A percentile compares a stretch with the other conserved stretches of the same genome.
Conservation (phyloP, 2,113 vertebrate genomes). For the Natator depressus region DNA sequence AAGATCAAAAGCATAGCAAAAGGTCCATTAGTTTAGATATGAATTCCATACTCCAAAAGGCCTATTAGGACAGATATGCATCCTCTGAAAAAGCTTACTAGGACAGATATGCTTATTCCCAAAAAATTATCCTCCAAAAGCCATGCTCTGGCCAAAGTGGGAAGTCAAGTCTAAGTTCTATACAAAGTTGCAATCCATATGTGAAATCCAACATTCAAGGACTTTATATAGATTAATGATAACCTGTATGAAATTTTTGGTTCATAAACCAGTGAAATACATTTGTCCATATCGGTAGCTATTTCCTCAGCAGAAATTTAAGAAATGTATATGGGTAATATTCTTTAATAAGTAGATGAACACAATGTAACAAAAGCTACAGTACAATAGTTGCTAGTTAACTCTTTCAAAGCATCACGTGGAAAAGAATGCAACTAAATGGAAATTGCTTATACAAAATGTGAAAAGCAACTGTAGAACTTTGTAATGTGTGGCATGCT, state of each 20-base stretch:
- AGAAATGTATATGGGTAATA: neutral
- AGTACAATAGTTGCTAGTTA: neutral
- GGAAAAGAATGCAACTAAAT: neutral
- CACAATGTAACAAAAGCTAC: neutral
- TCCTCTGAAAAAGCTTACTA: neutral
- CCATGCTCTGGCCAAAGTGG: neutral
- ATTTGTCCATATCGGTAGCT: neutral
- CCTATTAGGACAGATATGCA: neutral
- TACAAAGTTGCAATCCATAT: neutral
- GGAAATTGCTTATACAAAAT: neutral
- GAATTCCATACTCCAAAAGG: neutral
- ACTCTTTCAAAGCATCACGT: neutral
- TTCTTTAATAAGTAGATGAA: neutral
- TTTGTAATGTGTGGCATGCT: neutral
- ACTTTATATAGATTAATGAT: neutral
- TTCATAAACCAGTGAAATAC: neutral
- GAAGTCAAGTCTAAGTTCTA: neutral
- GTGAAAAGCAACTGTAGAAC: rapidly evolving
- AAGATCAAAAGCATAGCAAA: neutral
- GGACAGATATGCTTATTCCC: neutral
- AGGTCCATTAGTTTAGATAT: neutral
- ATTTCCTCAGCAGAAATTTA: neutral
- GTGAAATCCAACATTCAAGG: neutral
- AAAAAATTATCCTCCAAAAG: neutral
- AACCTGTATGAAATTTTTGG: neutral